These are phyloP conservation scores for Arvicanthis niloticus DNA, from an alignment of 2,113 vertebrate species.

Conservation along the genomic window DNA sequence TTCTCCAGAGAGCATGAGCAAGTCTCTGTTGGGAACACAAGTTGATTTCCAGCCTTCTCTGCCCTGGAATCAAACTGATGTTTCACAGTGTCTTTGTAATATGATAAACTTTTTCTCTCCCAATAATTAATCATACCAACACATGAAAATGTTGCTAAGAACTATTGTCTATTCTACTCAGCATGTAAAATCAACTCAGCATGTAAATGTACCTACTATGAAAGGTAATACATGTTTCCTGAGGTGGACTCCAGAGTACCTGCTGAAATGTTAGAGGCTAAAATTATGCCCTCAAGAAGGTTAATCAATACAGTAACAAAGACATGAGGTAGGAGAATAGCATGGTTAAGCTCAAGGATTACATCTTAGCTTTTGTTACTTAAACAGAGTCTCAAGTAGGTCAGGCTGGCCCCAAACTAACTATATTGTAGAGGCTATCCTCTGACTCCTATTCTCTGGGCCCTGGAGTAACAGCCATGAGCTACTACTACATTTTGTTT, in stretches of 20 bases:
- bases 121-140: not conserved
- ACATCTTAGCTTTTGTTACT: not conserved
- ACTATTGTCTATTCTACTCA: not conserved
- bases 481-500: not conserved
- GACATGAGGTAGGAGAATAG: not conserved
- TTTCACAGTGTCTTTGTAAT: not conserved
- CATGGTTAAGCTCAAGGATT: not conserved
- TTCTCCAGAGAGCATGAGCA: not conserved
- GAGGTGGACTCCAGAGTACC: not conserved
- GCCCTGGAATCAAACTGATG: not conserved
- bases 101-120: not conserved
- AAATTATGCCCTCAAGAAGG: not conserved
- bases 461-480: not conserved
- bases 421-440: not conserved
- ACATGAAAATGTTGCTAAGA: not conserved
- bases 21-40: not conserved
- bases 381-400: not conserved
- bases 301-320: not conserved
- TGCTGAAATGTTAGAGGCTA: not conserved
- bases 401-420: not conserved
- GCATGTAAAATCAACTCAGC: not conserved
- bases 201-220: not conserved
- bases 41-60: not conserved
- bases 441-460: not conserved
- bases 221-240: constrained; percentile 14